Base-by-base conservation (phyloP, 2,113 vertebrate genomes). In the Sakesphorus luctuosus region DNA sequence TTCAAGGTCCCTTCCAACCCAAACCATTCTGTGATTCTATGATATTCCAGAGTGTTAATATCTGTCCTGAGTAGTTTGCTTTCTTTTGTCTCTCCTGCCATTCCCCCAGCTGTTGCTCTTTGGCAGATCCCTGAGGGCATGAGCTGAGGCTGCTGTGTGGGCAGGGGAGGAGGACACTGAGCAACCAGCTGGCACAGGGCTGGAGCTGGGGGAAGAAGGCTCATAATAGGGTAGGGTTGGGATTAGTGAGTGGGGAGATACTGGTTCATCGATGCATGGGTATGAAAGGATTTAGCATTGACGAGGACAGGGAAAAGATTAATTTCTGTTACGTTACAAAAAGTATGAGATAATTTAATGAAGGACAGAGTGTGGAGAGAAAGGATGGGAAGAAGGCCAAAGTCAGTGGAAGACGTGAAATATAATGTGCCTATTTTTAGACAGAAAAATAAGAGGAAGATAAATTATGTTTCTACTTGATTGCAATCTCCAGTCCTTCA, bases 341-440 rank as follows among this genome's bases (percentile, higher is more conserved):
- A 84, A 68, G 69, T 84, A 75, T 89, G 73, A 93, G 80, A 44
- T 89, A 67, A 87, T 87, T 83, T 93, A 92, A 92, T 94, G 88
- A 94, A 93, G 92, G 90, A 52, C 85, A 35, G 43, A 59, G n/a
- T 6, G 6, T 58, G 49, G 73, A 89, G 80, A 71, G 88, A 84
- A 68, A 25, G 65, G 73, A 46, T 86, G 59, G 75, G 90, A 95
- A 68, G 65, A 63, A 74, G 23, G 84, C 75, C 88, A 92, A 23
- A 81, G 65, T 63, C 50, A 55, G 65, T 80, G 79, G 52, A 84
- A 81, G 92, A 90, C 65, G 49, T 88, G 73, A 92, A 81, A 72
- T 92, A 74, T 59, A 63, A 71, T 4, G 25, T 81, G 21, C 24
- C 83, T 96, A 81, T 72, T 96, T 92, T 86, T 93, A 92, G 69